phyloP scores from a whole-genome alignment of 2,888 invertebrate species.

The Ametastegia equiseti region DNA sequence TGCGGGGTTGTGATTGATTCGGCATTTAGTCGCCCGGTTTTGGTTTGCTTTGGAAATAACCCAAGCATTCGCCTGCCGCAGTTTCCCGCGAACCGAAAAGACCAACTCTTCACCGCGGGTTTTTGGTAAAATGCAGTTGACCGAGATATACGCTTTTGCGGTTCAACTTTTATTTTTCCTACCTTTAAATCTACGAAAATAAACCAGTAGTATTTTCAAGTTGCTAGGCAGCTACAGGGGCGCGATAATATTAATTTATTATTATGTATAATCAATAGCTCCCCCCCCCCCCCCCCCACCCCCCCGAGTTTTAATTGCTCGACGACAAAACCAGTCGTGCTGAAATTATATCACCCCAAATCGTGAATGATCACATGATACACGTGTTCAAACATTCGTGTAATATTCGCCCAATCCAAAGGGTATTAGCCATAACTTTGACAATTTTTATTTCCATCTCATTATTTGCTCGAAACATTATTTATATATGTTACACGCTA shows the following conservation, averaged over 20 bases:
- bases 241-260: slow-evolving; percentile 27
- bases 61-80: slow-evolving; percentile 64
- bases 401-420: background rate
- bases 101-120: slow-evolving; percentile 44
- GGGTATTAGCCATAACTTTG: background rate
- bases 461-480: background rate
- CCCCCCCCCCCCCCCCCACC: too few relatives aligned
- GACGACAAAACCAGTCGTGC: background rate
- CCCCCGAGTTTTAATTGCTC: slow-evolving; percentile 17
- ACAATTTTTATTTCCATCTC: background rate
- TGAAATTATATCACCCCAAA: slow-evolving; percentile 10
- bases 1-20: slow-evolving; percentile 72
- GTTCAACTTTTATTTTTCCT: slow-evolving; percentile 11
- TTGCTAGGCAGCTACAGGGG: background rate
- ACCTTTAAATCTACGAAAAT: background rate
- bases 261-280: background rate
- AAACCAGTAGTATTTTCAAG: slow-evolving; percentile 22
- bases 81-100: slow-evolving; percentile 47
- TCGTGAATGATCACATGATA: slow-evolving; percentile 14
- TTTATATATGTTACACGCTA: too few relatives aligned
- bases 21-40: slow-evolving; percentile 70
- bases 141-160: slow-evolving; percentile 40
- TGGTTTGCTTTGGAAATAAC: slow-evolving; percentile 73
- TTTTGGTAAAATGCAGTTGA: slow-evolving; percentile 33
- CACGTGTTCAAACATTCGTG: slow-evolving; percentile 11